Percentiles rank a stretch among this genome's conserved stretches.
These are phyloP conservation scores for Carabus problematicus DNA, from an alignment of 2,888 invertebrate genomes.

Conservation along the genomic window DNA sequence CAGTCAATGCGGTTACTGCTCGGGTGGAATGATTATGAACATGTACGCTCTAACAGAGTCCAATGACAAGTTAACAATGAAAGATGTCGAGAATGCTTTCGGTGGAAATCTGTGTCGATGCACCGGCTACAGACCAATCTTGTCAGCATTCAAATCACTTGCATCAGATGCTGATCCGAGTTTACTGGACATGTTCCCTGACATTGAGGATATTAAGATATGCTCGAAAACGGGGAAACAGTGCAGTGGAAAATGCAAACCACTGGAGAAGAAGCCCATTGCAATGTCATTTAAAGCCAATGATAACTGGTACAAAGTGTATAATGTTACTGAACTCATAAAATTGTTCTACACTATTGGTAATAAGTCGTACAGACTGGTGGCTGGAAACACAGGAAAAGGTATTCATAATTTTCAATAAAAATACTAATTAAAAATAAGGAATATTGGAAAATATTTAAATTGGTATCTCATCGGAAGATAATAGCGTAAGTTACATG, in stretches of 20 bases:
- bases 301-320: slow-evolving; percentile 66
- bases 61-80: slow-evolving; percentile 61
- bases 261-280: slow-evolving; percentile 55
- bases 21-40: slow-evolving; percentile 79
- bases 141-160: slow-evolving; percentile 70
- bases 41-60: slow-evolving; percentile 66
- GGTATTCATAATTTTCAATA: slow-evolving; percentile 60
- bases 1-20: slow-evolving; percentile 75
- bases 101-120: slow-evolving; percentile 77
- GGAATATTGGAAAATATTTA: not conserved
- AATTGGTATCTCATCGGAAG: no score
- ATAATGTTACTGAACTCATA: slow-evolving; percentile 64
- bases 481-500: not conserved
- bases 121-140: slow-evolving; percentile 71
- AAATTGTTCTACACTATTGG: slow-evolving; percentile 61
- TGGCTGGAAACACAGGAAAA: slow-evolving; percentile 79
- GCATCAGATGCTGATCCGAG: slow-evolving; percentile 28
- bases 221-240: slow-evolving; percentile 57
- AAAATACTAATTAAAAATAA: not conserved
- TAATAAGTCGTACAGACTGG: slow-evolving; percentile 63
- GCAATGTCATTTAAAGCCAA: slow-evolving; percentile 55
- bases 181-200: slow-evolving; percentile 1
- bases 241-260: slow-evolving; percentile 53
- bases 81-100: slow-evolving; percentile 72
- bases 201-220: slow-evolving; percentile 20